Conservation (phyloP, 2,888 invertebrate genomes). For the Acleris literana region DNA sequence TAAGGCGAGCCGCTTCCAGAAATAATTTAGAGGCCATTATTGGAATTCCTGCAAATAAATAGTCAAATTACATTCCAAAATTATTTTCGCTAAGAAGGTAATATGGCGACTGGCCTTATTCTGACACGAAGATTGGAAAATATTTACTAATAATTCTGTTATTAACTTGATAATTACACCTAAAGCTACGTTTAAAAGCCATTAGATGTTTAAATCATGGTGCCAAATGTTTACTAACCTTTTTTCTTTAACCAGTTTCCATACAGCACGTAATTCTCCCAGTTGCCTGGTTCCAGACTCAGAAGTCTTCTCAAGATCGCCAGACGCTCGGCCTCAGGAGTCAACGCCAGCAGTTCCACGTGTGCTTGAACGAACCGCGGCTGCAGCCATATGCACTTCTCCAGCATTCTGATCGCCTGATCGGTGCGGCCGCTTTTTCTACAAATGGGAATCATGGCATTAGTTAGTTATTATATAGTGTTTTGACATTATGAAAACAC, state of each 20-base stretch:
- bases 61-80: background rate
- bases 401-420: conserved; percentile 87
- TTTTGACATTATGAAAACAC: too few relatives aligned
- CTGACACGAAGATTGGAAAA: too few relatives aligned
- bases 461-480: background rate
- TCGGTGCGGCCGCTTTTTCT: conserved; percentile 86
- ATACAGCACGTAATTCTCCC: conserved; percentile 88
- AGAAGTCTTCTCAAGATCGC: conserved; percentile 84
- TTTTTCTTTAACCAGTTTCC: conserved; percentile 88
- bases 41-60: conserved; percentile 56
- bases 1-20: conserved; percentile 72
- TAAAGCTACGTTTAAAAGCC: too few relatives aligned
- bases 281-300: conserved; percentile 86
- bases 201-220: too few relatives aligned
- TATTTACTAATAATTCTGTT: too few relatives aligned
- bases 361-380: conserved; percentile 88
- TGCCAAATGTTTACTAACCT: conserved; percentile 67
- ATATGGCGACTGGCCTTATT: too few relatives aligned
- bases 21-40: conserved; percentile 68
- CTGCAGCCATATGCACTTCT: conserved; percentile 86
- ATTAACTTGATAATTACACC: too few relatives aligned
- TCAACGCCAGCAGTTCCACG: conserved; percentile 85
- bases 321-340: conserved; percentile 81
- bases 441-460: background rate
- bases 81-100: background rate